Evolutionary conservation across 2,113 vertebrate genomes (phyloP), one percentile per base, ranked within the genome.

Genomic region (Phalacrocorax carbo): DNA sequence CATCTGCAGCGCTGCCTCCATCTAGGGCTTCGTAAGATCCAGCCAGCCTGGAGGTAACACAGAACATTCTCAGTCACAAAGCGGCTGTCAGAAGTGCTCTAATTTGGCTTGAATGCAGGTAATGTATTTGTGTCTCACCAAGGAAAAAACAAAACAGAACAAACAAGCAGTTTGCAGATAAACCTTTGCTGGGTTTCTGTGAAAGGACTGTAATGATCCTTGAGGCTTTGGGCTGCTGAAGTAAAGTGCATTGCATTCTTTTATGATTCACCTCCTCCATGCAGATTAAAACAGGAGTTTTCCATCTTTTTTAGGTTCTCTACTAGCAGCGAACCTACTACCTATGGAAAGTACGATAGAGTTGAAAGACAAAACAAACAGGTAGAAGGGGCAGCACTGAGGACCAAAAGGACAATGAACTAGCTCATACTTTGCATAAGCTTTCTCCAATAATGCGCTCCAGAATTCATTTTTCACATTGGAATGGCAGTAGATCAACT

Each of bases 11-110:
- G 44, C 98, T 99, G 57, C 99, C 99, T 22, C 99, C 99, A 78
- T 99, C 99, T 48, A 99, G 96, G 11, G 99, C 99, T 97, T 99
- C 99, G 3, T 99, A 99, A 96, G 98, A 99, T 64, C 99, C 99
- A 25, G 98, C 97, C 48, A 99, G 96, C 96, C 99, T 99, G 91
- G 27, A 81, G 60, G 34, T 9, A 96, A 91, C 60, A 90, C n/a
- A 72, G 46, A 84, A 85, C 11, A 40, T 72, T 49, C 36, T 73
- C 62, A 44, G 21, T 64, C 38, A 86, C 10, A 18, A 65, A 27
- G 20, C 7, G 34, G 46, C 26, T 61, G 30, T 22, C 70, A 42
- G 7, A 70, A 55, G 30, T 14, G 60, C 40, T 76, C 49, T 82
- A 4, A 27, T 42, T 71, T 18, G 29, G 48, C 27, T 81, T 32